phyloP scores from a whole-genome alignment of 2,113 vertebrate genomes.

The Pionites leucogaster region DNA sequence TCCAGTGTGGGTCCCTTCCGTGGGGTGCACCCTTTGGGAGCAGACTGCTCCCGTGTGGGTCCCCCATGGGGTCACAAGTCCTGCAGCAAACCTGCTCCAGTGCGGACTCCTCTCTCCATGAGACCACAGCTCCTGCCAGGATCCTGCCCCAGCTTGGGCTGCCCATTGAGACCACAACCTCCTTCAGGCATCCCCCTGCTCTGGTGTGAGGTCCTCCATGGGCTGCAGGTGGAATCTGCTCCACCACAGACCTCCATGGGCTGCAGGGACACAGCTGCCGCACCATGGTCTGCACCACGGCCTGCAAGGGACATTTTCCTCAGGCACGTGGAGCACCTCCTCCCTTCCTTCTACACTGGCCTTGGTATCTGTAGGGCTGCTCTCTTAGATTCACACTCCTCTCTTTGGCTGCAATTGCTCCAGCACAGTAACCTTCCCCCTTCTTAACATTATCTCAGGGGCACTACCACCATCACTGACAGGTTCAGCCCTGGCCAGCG shows the following conservation, averaged over 20 bases:
- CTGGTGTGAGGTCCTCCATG: background rate
- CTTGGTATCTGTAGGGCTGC: background rate
- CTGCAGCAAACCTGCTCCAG: background rate
- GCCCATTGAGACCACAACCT: fast-evolving
- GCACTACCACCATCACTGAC: background rate
- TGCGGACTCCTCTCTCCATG: fast-evolving
- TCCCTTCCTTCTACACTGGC: background rate
- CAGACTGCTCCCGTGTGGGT: background rate
- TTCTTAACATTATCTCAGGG: background rate
- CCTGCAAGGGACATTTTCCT: background rate
- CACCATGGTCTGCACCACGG: background rate
- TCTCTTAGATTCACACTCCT: background rate
- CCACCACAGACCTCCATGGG: background rate
- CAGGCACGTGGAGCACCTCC: background rate
- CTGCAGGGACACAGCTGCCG: background rate
- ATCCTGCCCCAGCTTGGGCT: background rate
- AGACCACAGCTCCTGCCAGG: background rate
- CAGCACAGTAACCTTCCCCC: background rate
- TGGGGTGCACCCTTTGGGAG: too few species aligned
- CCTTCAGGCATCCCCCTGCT: background rate
- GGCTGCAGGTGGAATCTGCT: background rate
- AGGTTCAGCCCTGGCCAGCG: background rate
- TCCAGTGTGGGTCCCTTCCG: background rate
- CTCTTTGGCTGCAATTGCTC: background rate
- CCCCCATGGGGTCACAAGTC: background rate